Conservation (phyloP, 2,888 invertebrate species). For the Mythimna pallens region DNA sequence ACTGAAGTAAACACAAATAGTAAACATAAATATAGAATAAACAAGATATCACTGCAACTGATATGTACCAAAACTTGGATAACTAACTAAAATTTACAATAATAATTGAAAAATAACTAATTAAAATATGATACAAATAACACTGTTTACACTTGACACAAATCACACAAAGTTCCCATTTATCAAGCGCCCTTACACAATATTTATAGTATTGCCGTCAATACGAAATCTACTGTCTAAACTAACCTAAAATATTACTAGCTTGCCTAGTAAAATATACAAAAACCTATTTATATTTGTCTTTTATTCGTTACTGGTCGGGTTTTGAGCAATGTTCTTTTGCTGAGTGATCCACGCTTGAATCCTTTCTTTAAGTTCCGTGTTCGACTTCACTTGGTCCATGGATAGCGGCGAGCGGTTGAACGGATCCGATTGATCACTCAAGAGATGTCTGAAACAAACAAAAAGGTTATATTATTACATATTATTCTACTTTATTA, state of each 20-base stretch:
- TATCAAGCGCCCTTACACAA: conserved; percentile 49
- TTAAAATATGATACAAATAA: conserved; percentile 46
- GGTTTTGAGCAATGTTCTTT: conserved; percentile 80
- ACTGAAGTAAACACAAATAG: conserved; percentile 32
- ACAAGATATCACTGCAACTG: conserved; percentile 56
- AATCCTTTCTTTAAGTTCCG: conserved; percentile 94
- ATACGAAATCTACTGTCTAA: conserved; percentile 61
- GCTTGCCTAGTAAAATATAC: conserved; percentile 60
- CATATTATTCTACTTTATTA: not conserved
- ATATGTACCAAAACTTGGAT: conserved; percentile 59
- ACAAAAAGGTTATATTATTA: not conserved
- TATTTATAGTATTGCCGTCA: conserved; percentile 54
- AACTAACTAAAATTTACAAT: conserved; percentile 60
- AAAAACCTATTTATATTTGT: conserved; percentile 47
- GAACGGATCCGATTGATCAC: conserved; percentile 99
- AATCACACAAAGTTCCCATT: conserved; percentile 40
- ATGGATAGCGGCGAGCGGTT: conserved; percentile 98
- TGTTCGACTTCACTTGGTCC: conserved; percentile 96
- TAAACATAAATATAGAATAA: conserved; percentile 38
- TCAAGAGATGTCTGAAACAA: conserved; percentile 93
- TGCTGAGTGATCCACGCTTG: conserved; percentile 94
- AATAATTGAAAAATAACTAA: conserved; percentile 33
- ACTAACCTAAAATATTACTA: conserved; percentile 57
- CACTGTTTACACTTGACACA: conserved; percentile 51
- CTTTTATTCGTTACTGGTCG: conserved; percentile 60